Evolutionary conservation across 2,113 vertebrate genomes (phyloP).

Genomic region (Ceratotherium simum): DNA sequence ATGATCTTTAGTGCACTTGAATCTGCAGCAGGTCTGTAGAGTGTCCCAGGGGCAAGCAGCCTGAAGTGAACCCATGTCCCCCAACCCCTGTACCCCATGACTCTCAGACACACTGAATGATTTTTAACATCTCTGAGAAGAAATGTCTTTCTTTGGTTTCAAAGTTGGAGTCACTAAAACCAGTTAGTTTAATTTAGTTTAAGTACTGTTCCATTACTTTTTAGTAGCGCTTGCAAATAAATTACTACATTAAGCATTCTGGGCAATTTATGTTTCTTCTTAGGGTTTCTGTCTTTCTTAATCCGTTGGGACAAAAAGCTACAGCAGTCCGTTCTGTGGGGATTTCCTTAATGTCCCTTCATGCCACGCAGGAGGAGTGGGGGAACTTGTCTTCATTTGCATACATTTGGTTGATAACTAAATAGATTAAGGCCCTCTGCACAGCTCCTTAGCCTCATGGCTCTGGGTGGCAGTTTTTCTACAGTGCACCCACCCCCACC

Average conservation of each 20-base stretch:
- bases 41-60: not conserved
- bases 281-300: conserved; percentile 38
- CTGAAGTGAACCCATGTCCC: not conserved
- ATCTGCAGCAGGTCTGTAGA: not conserved
- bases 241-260: conserved; percentile 62
- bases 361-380: too few species aligned
- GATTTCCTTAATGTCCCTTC: not conserved
- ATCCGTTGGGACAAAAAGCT: conserved; percentile 1
- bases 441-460: not conserved
- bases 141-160: conserved; percentile 63
- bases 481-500: too few species aligned
- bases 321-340: conserved; percentile 16
- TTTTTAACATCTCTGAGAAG: conserved; percentile 63
- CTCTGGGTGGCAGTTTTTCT: not conserved
- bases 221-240: conserved; percentile 68
- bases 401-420: not conserved
- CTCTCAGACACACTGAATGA: not conserved
- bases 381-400: conserved; percentile 9
- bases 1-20: not conserved
- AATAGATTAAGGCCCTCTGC: not conserved
- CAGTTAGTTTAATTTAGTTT: conserved; percentile 67
- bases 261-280: conserved; percentile 65
- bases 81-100: not conserved
- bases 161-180: conserved; percentile 67
- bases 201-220: conserved; percentile 65